phyloP scores from a whole-genome alignment of 2,888 invertebrate genomes.

The Dynastes hyllus region DNA sequence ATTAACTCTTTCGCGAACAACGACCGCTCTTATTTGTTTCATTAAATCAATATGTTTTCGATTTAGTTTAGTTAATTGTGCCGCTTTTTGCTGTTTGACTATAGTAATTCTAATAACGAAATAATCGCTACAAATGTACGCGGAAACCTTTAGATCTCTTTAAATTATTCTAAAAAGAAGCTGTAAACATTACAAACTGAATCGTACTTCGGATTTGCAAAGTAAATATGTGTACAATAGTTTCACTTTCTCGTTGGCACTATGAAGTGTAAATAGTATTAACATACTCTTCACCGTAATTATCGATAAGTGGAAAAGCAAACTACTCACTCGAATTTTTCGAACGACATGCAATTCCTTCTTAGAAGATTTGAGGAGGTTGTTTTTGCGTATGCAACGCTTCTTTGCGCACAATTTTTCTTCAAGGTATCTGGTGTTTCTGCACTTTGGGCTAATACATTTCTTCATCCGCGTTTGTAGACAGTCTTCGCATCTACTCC shows the following conservation, averaged over 20 bases:
- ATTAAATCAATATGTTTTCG: background rate
- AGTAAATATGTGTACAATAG: background rate
- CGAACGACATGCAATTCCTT: constrained; percentile 63
- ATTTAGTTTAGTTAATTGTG: too few relatives aligned
- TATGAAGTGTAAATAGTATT: background rate
- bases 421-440: constrained; percentile 66
- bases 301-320: constrained; percentile 2
- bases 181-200: too few relatives aligned
- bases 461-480: constrained; percentile 85
- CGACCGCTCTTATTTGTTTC: constrained; percentile 1
- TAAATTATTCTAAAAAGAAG: too few relatives aligned
- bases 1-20: constrained; percentile 14
- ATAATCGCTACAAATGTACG: too few relatives aligned
- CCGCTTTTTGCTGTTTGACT: too few relatives aligned
- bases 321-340: constrained; percentile 52
- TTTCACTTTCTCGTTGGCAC: constrained; percentile 2
- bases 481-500: constrained; percentile 69
- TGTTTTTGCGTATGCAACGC: constrained; percentile 69
- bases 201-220: background rate
- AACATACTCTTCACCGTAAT: background rate
- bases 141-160: too few relatives aligned
- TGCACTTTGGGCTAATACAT: constrained; percentile 72
- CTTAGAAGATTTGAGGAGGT: constrained; percentile 64
- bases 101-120: too few relatives aligned
- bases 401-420: constrained; percentile 67